A percentile compares a stretch with the other conserved stretches of the same genome.
Evolutionary conservation across 2,888 invertebrate genomes (phyloP).

Genomic region (Parnassius apollo): DNA sequence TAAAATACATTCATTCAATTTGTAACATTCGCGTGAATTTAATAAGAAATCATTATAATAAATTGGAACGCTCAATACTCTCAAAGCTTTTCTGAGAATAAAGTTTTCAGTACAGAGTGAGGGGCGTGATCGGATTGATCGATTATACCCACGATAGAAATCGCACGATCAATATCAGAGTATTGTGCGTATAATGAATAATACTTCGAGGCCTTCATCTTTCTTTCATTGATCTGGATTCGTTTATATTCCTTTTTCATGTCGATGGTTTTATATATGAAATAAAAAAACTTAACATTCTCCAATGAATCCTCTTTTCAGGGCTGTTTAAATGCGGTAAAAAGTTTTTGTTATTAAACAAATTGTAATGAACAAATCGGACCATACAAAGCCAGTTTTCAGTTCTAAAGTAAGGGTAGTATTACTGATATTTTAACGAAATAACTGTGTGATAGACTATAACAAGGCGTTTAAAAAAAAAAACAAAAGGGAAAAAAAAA

Average conservation of each 20-base stretch:
- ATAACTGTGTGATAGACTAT: too few relatives aligned
- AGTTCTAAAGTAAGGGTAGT: too few relatives aligned
- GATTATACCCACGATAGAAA: conserved; percentile 38
- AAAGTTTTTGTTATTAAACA: too few relatives aligned
- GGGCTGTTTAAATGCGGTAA: not conserved
- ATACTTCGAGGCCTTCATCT: conserved; percentile 21
- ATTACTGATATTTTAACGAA: too few relatives aligned
- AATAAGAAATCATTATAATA: too few relatives aligned
- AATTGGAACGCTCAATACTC: too few relatives aligned
- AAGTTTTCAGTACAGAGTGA: conserved; percentile 22
- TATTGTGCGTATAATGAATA: conserved; percentile 38
- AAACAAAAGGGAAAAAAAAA: too few relatives aligned
- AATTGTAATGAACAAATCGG: too few relatives aligned
- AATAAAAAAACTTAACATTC: conserved; percentile 10
- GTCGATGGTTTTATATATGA: conserved; percentile 5
- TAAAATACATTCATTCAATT: too few relatives aligned
- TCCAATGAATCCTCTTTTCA: conserved; percentile 7
- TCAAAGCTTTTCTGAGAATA: not conserved
- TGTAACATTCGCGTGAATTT: too few relatives aligned
- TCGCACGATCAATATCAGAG: conserved; percentile 36
- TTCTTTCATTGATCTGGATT: conserved; percentile 19
- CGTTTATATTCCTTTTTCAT: conserved; percentile 12
- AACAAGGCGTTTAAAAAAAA: too few relatives aligned
- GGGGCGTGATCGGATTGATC: conserved; percentile 38
- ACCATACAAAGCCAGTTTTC: too few relatives aligned